Base-by-base conservation (phyloP, 1,140 invertebrate genomes). In the Diabrotica undecimpunctata region DNA sequence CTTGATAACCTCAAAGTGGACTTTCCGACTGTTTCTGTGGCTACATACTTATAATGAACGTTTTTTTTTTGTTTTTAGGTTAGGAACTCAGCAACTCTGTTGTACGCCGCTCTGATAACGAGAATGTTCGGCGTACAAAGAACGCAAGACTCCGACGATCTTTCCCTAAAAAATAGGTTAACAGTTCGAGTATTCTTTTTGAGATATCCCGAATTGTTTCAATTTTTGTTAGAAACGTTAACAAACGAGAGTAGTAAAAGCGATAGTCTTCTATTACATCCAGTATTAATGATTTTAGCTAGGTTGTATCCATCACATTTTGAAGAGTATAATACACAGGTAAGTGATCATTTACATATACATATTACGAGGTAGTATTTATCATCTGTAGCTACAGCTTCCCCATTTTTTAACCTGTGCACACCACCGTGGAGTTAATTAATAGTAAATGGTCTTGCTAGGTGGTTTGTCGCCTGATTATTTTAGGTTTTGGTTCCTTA, bases 101-200 rank as follows among this genome's bases (percentile, higher is more conserved):
- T 97, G 39, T 91, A 95, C 69, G 88, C 90, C 69, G 84, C 93
- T 3, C 79, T 98, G n/a, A 87, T 96, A 66, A 90, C 87, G 14
- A 82, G 95, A 70, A 89, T 95, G 64, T 97, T 98, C 84, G 95
- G 95, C 11, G 95, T 96, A 0, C 89, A 90, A 71, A 82, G 91
- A 62, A 85, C 85, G 0, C 85, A 88, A 64, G 87, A 91, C 77
- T 80, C 83, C n/a, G 86, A 92, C n/a, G 83, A 89, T 66, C 78
- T 90, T 35, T 86, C 85, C 54, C 83, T 86, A 12, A 87, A 92
- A 66, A 96, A 96, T 79, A 86, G 85, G 70, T 88, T 91, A 85
- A 88, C 89, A 0, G 86, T 86, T 4, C 81, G 86, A 61, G 86
- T 91, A 7, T 98, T 98, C 80, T 96, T 96, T 78, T 83, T 90